Evolutionary conservation across 2,797 vertebrate genomes (phyloP), one percentile per base, ranked within the genome.

Genomic region (Oreonectes daqikongensis): DNA sequence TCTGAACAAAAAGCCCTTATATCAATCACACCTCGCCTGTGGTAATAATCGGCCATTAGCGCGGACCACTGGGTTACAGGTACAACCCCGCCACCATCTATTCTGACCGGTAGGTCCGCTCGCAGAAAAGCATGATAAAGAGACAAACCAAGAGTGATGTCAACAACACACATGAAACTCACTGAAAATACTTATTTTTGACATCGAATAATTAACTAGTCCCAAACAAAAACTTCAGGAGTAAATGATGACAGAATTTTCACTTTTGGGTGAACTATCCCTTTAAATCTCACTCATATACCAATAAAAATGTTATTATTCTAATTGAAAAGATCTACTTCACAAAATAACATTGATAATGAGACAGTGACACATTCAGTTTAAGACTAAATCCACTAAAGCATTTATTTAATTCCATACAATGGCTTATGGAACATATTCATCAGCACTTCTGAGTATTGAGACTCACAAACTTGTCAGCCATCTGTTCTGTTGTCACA

Each of bases 371-470:
- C 35, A 35, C 2, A 60, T 60, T 60, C 8, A 15, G 46, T 53
- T 30, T 66, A 22, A 55, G 38, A 28, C 8, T 20, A 30, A 32
- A 67, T 75, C 42, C 50, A 66, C n/a, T 46, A 5, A 46, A 75
- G 72, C 35, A n/a, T 52, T 26, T 32, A 3, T 30, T 52, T 8
- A 26, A 40, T 42, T 65, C 48, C 3, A 67, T 67, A 55, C 72
- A 75, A n/a, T 67, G 72, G 26, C 24, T 75, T 55, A 59, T 40
- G 50, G 53, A 75, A 46, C 40, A 75, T 67, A 57, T 75, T 75
- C 38, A 59, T 75, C 63, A 67, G 63, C 26, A 75, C 63, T 67
- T 67, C 72, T 44, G 72, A 57, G 72, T 48, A 42, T 18, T 64
- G 72, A 74, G 46, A 74, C 46, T 42, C 28, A 52, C 24, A 57